Evolutionary conservation across 1,140 invertebrate genomes (phyloP), one percentile per base, ranked within the genome.

Genomic region (Drosophila neocordata): DNA sequence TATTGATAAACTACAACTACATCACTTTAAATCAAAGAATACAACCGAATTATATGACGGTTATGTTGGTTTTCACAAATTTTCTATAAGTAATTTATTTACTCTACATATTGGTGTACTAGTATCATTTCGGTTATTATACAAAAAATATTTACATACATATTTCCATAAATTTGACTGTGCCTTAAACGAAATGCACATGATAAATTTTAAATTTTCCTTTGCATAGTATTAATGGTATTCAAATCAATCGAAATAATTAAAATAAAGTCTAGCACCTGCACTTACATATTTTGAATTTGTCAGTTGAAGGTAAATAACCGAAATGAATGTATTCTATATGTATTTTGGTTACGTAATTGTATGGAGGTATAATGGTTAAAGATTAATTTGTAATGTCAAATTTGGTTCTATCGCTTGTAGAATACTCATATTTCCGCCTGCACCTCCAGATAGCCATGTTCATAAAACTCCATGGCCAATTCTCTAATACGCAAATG

Each of bases 391-490:
- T 15, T 48, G 41, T 44, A 44, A 18, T 44, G 18, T 48, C 15
- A 4, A 20, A 48, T 48, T 48, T 9, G 15, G 2, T 48, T 48
- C 15, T 8, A 20, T 20, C 18, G 41, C 7, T 48, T 11, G 9
- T 48, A 27, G 13, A 75, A 61, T 68, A 68, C 71, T 57, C 6
- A 57, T 44, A 24, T 20, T 8, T 38, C 2, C 6, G 9, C 8
- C 57, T 61, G 15, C 18, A 57, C 35, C 11, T 67, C 65, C 44
- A 91, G 84, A 63, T 89, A 91, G 12, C 91, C 90, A 52, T 90
- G 83, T 34, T 91, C 74, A 59, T 91, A 88, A 62, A 92, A 92
- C 63, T 92, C 91, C 44, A 90, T 65, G 8, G 80, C 90, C 15
- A 91, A 59, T 34, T 92, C 90, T 24, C 72, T 69, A 44, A 92